Evolutionary conservation across 2,888 invertebrate genomes (phyloP), one percentile per base, ranked within the genome.

Genomic region (Raillietiella orientalis): DNA sequence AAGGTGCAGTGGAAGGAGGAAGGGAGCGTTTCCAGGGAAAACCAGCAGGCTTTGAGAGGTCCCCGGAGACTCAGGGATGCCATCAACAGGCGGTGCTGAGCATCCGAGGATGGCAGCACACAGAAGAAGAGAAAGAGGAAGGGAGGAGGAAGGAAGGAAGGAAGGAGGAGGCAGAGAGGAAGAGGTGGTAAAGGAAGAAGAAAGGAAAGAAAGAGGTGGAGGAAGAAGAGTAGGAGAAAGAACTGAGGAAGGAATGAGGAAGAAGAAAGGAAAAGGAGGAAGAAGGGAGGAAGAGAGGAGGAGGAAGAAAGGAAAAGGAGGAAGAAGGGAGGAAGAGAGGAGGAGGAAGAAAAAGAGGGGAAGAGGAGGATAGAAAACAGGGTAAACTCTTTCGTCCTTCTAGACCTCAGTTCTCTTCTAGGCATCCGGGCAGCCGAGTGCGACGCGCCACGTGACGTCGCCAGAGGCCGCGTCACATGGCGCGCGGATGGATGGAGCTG

Each of bases 261-360:
- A 4, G 16, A 20, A 26, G 27, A 25, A 14, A 26, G 26, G 11
- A 20, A 25, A 22, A 26, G 27, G 22, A 20, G 20, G 27, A 26
- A 22, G 22, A 20, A 25, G 27, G 13, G 27, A 27, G 24, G 13
- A 23, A 2, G 27, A 2, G 14, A 2, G 27, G 2, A 13, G 12
- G 24, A 25, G 27, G 23, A 23, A 27, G 24, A 25, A 13, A 27
- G 27, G 23, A 14, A 13, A 5, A 27, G 26, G 12, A 12, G 11
- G 10, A 27, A 10, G 6, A 13, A 14, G 13, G 26, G 8, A n/a
- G 6, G n/a, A 10, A 5, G 14, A 16, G 14, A 6, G 25, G n/a
- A 13, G 14, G 10, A 13, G 22, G 15, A n/a, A 23, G 23, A 13
- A 5, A 13, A 12, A 23, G 23, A 23, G 23, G 12, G 23, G 12